Evolutionary conservation across 2,888 invertebrate genomes (phyloP), one percentile per base, ranked within the genome.

Genomic region (Clivina fossor): DNA sequence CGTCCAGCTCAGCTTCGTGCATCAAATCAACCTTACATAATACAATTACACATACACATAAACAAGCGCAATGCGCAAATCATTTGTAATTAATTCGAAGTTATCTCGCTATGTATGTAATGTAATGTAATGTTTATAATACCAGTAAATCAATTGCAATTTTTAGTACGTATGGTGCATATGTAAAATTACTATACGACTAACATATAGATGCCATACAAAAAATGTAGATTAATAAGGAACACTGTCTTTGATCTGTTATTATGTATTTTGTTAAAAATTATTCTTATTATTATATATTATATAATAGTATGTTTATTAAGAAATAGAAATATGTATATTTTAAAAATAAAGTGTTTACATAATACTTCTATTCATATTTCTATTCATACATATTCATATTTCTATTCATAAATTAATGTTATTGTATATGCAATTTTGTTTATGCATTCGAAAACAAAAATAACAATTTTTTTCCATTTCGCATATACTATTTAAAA

Each of bases 161-260:
- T 44, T 44, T 30, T 28, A 44, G 44, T 44, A 44, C 44, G 44
- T 44, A 24, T 48, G 48, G 48, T 48, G 48, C 48, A 48, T 26
- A 48, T 48, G 33, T 47, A 47, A 47, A 15, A 28, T 40, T 22
- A 49, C 30, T 49, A 40, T 49, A 38, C 40, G 40, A 40, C 15
- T 49, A 49, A 49, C 28, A 40, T 24, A 24, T 49, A 38, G 38
- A 49, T 38, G 49, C 49, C 49, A 49, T 49, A 49, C 30, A 49
- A 19, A 40, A 35, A 18, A 48, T 28, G n/a, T 49, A 49, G 28
- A 38, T n/a, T 16, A 20, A 22, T 47, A 44, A 33, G 22, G 26
- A 38, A 38, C 19, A 30, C 24, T 49, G 18, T 35, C 15, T 13
- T n/a, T 35, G n/a, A 13, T 28, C 30, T 38, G 38, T 38, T 49